These are phyloP conservation scores for Falco punctatus DNA, from an alignment of 2,113 vertebrate species.

Conservation along the genomic window DNA sequence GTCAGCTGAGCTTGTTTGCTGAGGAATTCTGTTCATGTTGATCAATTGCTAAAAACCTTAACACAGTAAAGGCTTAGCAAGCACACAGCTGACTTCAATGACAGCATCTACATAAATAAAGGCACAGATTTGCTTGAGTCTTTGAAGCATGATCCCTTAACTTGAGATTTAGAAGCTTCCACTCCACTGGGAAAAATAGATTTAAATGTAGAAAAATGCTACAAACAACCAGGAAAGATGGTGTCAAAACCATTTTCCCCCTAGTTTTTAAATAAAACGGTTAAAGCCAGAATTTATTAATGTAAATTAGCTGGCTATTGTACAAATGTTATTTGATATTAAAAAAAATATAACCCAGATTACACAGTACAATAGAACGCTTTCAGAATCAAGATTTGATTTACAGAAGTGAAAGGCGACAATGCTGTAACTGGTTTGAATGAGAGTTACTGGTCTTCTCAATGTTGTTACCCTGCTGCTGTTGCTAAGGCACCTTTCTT, in stretches of 20 bases:
- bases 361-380: not conserved
- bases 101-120: not conserved
- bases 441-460: slow-evolving; percentile 15
- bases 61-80: not conserved
- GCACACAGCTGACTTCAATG: not conserved
- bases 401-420: not conserved
- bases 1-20: slow-evolving; percentile 20
- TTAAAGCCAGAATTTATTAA: not conserved
- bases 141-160: not conserved
- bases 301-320: not conserved
- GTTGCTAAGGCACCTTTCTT: slow-evolving; percentile 54
- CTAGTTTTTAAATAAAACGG: not conserved
- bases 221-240: not conserved
- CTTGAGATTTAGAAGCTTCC: not conserved
- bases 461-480: not conserved
- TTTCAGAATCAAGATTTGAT: not conserved
- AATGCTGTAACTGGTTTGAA: slow-evolving; percentile 9
- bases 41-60: not conserved
- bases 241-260: not conserved
- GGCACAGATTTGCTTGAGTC: not conserved
- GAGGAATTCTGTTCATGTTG: slow-evolving; percentile 5
- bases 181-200: not conserved
- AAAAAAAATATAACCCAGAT: not conserved
- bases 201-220: slow-evolving; percentile 39
- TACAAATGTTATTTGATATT: not conserved